These are phyloP conservation scores for Drosophila atroscutellata DNA, from an alignment of 2,888 invertebrate genomes.

Conservation along the genomic window DNA sequence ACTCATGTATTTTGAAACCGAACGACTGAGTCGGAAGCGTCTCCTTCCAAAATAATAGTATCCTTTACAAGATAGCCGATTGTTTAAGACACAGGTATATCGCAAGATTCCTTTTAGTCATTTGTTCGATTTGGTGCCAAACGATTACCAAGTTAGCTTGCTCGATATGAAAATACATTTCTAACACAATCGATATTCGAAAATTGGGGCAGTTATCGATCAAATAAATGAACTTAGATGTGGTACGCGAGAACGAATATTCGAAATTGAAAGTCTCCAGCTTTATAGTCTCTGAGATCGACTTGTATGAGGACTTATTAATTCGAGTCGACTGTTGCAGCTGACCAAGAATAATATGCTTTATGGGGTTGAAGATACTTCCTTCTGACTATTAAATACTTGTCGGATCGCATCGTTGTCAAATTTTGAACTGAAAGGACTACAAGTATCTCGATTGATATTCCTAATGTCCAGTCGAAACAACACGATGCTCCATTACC, in stretches of 20 bases:
- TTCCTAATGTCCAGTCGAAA: background rate
- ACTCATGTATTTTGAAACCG: no score
- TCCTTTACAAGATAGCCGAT: no score
- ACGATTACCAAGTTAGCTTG: background rate
- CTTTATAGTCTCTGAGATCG: background rate
- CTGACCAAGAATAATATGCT: background rate
- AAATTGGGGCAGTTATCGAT: background rate
- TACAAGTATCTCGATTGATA: background rate
- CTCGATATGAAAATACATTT: background rate
- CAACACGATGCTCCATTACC: background rate
- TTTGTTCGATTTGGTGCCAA: no score
- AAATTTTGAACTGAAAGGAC: background rate
- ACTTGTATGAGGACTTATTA: background rate
- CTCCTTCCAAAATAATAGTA: no score
- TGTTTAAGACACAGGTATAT: no score
- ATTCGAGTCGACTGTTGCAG: background rate
- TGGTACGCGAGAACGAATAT: no score
- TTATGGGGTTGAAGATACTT: background rate
- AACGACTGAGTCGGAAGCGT: no score
- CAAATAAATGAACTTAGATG: no score
- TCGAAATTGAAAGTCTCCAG: background rate
- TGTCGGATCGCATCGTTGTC: no score
- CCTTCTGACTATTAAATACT: background rate
- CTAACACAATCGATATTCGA: background rate
- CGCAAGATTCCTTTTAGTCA: no score